phyloP scores from a whole-genome alignment of 2,888 invertebrate species.

The Imbricaverruca yamaguchii region DNA sequence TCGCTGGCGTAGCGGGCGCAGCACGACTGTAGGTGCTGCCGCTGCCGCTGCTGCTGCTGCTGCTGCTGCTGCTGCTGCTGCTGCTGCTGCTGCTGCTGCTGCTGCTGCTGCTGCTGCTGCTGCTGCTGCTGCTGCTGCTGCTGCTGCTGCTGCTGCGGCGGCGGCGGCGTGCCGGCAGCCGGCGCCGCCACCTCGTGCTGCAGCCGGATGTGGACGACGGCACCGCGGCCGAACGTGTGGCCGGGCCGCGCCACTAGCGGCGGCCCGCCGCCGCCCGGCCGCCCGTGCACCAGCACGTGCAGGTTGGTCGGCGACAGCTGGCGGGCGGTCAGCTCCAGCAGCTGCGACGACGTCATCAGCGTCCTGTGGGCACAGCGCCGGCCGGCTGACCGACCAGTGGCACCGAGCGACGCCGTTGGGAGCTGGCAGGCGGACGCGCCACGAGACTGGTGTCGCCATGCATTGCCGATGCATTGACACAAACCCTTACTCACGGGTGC shows the following conservation, averaged over 20 bases:
- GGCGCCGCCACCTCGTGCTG: neutral
- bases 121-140: too few species aligned
- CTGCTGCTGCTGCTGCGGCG: neutral
- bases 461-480: too few species aligned
- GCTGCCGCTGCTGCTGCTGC: neutral
- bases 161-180: neutral
- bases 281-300: conserved; percentile 6
- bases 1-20: neutral
- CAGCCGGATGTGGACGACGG: conserved; percentile 12
- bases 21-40: neutral
- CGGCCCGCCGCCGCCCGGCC: neutral
- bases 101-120: too few species aligned
- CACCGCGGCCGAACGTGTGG: neutral
- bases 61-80: neutral
- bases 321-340: conserved; percentile 5
- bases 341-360: neutral
- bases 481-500: too few species aligned
- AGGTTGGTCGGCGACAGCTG: conserved; percentile 13
- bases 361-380: neutral
- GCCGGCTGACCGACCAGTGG: neutral
- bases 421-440: too few species aligned
- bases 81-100: too few species aligned
- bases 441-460: too few species aligned
- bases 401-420: too few species aligned
- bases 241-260: neutral